These are phyloP conservation scores for Pseudopodoces humilis DNA, from an alignment of 2,113 vertebrate genomes.

Conservation along the genomic window DNA sequence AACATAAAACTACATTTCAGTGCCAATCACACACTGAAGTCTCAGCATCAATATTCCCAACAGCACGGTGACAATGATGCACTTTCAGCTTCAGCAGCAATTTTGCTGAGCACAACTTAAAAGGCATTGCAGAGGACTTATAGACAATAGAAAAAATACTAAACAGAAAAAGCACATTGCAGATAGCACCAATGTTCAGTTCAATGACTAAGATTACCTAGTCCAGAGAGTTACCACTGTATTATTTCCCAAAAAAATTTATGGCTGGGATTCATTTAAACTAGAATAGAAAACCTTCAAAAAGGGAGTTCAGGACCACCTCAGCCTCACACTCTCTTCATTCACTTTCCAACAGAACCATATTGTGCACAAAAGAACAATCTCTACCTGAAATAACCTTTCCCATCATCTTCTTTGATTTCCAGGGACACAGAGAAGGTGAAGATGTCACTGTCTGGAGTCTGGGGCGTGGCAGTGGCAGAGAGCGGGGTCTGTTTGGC, in stretches of 20 bases:
- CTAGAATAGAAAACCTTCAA: not conserved
- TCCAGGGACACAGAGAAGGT: slow-evolving; percentile 96
- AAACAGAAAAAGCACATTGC: not conserved
- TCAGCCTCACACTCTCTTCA: not conserved
- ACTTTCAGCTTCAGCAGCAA: not conserved
- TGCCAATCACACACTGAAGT: not conserved
- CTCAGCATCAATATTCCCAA: not conserved
- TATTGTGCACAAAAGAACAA: not conserved
- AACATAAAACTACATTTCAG: not conserved
- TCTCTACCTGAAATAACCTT: slow-evolving; percentile 94
- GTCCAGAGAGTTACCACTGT: not conserved
- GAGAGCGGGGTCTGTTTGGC: slow-evolving; percentile 86
- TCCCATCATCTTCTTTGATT: slow-evolving; percentile 98
- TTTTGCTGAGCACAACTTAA: not conserved
- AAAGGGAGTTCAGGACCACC: not conserved
- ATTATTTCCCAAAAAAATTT: not conserved
- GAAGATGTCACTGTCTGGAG: slow-evolving; percentile 96
- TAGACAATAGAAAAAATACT: not conserved
- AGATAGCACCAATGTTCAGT: not conserved
- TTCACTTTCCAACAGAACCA: not conserved
- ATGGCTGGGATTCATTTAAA: not conserved
- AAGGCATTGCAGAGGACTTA: not conserved
- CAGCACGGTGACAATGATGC: not conserved
- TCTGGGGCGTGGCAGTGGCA: slow-evolving; percentile 82
- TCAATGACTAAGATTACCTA: not conserved